Evolutionary conservation across 2,888 invertebrate species (phyloP).

Genomic region (Heliconius aoede): DNA sequence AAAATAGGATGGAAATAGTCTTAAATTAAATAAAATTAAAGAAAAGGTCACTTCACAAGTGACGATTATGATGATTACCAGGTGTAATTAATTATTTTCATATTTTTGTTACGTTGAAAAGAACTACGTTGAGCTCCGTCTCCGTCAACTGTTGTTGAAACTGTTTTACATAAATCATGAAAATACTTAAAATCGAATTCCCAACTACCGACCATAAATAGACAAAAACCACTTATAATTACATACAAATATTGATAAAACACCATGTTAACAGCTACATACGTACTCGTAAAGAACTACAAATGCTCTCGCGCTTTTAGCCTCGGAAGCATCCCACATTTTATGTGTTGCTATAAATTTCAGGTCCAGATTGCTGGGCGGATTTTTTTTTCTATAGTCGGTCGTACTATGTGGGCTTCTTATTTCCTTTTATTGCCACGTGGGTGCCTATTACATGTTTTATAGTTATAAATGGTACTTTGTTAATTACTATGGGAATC

Average conservation of each 20-base stretch:
- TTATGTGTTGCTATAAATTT: slow-evolving; percentile 81
- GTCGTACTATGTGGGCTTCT: slow-evolving; percentile 52
- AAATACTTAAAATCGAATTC: no score
- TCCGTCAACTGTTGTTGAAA: no score
- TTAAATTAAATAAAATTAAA: no score
- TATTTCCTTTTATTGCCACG: slow-evolving; percentile 40
- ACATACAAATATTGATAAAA: slow-evolving; percentile 20
- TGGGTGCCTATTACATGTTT: slow-evolving; percentile 22
- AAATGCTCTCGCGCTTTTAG: slow-evolving; percentile 63
- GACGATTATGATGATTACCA: no score
- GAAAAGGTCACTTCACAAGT: no score
- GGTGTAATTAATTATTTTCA: no score
- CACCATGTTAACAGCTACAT: slow-evolving; percentile 43
- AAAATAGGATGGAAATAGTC: no score
- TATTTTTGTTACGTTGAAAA: no score
- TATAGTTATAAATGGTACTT: slow-evolving; percentile 30
- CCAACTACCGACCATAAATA: no score
- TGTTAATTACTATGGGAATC: slow-evolving; percentile 28
- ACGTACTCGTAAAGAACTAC: slow-evolving; percentile 43
- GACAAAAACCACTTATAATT: not conserved
- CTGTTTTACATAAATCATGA: no score
- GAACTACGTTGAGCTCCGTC: no score
- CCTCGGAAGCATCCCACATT: slow-evolving; percentile 74
- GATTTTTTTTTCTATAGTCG: not conserved
- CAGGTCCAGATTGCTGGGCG: slow-evolving; percentile 52